Conservation (phyloP, 37 sponge, comb jelly and placozoan species). For the Cliona cf. orientalis region DNA sequence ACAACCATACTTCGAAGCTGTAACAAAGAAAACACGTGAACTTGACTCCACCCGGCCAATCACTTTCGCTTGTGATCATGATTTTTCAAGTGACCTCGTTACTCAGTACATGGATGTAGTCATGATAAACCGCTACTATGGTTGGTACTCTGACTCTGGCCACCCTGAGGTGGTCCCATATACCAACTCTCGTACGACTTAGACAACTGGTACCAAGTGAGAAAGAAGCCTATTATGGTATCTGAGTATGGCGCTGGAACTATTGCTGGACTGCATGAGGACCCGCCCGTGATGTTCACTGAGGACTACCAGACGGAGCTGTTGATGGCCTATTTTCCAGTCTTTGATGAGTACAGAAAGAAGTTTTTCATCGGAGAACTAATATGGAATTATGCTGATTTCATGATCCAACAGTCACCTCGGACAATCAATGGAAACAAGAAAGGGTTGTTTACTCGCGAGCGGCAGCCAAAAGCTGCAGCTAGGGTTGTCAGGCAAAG, state of each 20-base stretch:
- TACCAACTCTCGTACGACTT: slow-evolving; percentile 23
- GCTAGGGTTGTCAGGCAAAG: slow-evolving; percentile 53
- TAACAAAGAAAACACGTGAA: not conserved
- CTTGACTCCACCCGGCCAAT: slow-evolving; percentile 64
- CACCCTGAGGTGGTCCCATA: slow-evolving; percentile 26
- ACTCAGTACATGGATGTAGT: slow-evolving; percentile 60
- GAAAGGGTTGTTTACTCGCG: slow-evolving; percentile 64
- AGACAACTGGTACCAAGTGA: slow-evolving; percentile 41
- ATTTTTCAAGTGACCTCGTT: slow-evolving; percentile 24
- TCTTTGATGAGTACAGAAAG: slow-evolving; percentile 58
- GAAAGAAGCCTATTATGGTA: slow-evolving; percentile 58
- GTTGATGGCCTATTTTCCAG: not conserved
- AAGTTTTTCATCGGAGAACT: slow-evolving; percentile 70
- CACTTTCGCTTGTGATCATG: slow-evolving; percentile 55
- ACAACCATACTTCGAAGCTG: slow-evolving; percentile 39
- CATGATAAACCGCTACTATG: slow-evolving; percentile 57
- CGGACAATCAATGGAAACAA: slow-evolving; percentile 53
- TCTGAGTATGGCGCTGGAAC: slow-evolving; percentile 76
- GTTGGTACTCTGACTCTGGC: slow-evolving; percentile 57
- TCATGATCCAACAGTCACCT: slow-evolving; percentile 36
- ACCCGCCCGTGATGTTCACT: slow-evolving; percentile 55
- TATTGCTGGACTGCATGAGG: slow-evolving; percentile 60
- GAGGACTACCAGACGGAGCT: slow-evolving; percentile 56
- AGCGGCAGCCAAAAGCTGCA: slow-evolving; percentile 73
- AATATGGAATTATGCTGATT: slow-evolving; percentile 79